phyloP scores from a whole-genome alignment of 2,888 invertebrate species.

The Onchidella celtica region DNA sequence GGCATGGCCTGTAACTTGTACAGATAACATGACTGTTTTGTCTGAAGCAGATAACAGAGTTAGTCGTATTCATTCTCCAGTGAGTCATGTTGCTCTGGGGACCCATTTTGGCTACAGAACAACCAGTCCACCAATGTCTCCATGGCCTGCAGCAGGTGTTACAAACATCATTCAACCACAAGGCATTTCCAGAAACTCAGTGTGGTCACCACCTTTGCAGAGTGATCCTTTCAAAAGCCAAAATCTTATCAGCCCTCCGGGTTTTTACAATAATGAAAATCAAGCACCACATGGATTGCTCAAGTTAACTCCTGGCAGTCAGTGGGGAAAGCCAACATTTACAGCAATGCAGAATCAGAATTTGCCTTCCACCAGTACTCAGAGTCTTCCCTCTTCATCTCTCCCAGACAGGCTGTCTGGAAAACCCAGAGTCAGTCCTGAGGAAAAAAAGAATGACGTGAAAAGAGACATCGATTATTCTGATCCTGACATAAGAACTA shows the following conservation, averaged over 20 bases:
- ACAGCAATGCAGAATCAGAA: neutral
- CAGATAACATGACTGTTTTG: neutral
- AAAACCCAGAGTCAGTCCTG: neutral
- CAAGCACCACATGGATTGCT: neutral
- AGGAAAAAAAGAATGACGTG: neutral
- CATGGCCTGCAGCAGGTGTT: neutral
- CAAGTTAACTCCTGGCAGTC: neutral
- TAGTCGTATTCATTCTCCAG: neutral
- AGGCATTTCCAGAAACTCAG: neutral
- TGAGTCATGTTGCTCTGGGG: conserved; percentile 10
- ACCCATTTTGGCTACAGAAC: conserved; percentile 31
- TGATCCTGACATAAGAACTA: conserved; percentile 44
- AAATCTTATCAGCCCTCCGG: neutral
- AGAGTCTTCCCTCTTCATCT: neutral
- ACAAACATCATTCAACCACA: neutral
- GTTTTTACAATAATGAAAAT: neutral
- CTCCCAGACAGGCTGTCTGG: neutral
- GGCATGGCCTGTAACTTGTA: too few relatives aligned
- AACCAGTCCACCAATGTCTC: neutral
- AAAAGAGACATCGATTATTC: conserved; percentile 26
- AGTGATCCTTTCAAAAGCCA: neutral
- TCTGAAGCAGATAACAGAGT: neutral
- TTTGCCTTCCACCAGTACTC: neutral
- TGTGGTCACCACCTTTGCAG: neutral
- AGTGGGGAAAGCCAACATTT: conserved; percentile 13